A percentile compares a stretch with the other conserved stretches of the same genome.
Evolutionary conservation across 2,797 vertebrate genomes (phyloP).

Genomic region (Cossypha polioptera): DNA sequence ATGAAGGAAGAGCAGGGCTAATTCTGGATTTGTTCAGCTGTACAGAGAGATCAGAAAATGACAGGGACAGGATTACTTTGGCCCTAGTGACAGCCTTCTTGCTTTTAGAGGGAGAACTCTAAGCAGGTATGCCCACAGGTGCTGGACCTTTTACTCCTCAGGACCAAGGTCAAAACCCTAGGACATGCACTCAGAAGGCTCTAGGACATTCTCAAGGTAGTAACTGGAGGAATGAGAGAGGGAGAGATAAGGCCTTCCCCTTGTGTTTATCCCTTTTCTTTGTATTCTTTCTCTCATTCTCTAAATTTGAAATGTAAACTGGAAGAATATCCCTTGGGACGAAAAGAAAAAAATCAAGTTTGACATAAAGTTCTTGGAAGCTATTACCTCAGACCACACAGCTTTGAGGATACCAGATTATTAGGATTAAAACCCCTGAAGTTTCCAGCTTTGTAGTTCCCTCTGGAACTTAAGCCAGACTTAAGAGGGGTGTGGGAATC

Average conservation of each 20-base stretch:
- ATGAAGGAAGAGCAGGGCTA: neutral
- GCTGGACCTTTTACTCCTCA: neutral
- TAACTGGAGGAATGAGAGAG: no score
- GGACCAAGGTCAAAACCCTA: neutral
- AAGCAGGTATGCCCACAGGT: neutral
- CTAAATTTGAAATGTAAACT: no score
- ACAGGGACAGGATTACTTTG: neutral
- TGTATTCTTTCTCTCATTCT: no score
- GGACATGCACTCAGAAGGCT: neutral
- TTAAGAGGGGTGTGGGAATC: neutral
- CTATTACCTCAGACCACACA: neutral
- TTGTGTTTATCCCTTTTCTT: no score
- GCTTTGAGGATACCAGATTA: neutral
- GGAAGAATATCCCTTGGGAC: no score
- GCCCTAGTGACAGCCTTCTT: neutral
- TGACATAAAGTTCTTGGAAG: neutral
- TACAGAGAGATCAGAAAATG: neutral
- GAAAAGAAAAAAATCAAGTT: no score
- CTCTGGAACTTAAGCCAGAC: neutral
- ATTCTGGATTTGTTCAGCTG: neutral
- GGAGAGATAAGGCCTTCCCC: no score
- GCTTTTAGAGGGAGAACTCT: neutral
- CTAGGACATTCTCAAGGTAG: neutral
- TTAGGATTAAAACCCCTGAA: neutral
- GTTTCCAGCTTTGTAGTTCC: neutral